Evolutionary conservation across 1,140 invertebrate genomes (phyloP), one percentile per base, ranked within the genome.

Genomic region (Armadillidium nasatum): DNA sequence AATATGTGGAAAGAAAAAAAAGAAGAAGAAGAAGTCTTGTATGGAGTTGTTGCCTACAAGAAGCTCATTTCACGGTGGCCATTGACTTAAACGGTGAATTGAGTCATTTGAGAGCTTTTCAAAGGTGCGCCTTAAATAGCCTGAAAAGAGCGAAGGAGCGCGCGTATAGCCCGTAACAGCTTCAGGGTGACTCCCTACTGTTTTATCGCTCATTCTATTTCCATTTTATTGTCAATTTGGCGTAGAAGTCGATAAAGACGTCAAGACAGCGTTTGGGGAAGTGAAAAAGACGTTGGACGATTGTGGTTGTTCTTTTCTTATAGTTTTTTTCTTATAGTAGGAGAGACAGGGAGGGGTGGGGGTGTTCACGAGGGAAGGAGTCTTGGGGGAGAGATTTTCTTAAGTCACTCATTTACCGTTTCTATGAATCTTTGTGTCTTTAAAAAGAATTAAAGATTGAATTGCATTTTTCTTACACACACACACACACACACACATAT

Each of bases 191-290:
- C 50, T 60, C 50, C 50, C 50, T 7, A 60, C 50, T 60, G 50
- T 60, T 60, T 60, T 60, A 60, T 60, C 50, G 50, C 50, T 19
- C 19, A 15, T 19, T 60, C 11, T 19, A 60, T 60, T 60, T 19
- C 50, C 50, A 60, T 60, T 60, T 60, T 60, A 60, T 60, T 60
- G 50, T 60, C 50, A 60, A 60, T 60, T 60, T 60, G 50, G 50
- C 50, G 50, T 60, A 13, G 19, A 60, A 19, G 50, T 60, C 50
- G 50, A 60, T 60, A 15, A 19, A 60, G 50, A 60, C 50, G 50
- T 60, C 50, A 60, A 60, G 19, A 19, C 50, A 15, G 33, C 50
- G 19, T 13, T 60, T 60, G 50, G 19, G 19, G 50, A 60, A 60
- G 19, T 15, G 11, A 15, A 19, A 19, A 15, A 60, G 19, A 60